Percentiles rank a stretch among this genome's conserved stretches.
Conservation (phyloP, 2,113 vertebrate genomes). For the Tragulus kanchil region DNA sequence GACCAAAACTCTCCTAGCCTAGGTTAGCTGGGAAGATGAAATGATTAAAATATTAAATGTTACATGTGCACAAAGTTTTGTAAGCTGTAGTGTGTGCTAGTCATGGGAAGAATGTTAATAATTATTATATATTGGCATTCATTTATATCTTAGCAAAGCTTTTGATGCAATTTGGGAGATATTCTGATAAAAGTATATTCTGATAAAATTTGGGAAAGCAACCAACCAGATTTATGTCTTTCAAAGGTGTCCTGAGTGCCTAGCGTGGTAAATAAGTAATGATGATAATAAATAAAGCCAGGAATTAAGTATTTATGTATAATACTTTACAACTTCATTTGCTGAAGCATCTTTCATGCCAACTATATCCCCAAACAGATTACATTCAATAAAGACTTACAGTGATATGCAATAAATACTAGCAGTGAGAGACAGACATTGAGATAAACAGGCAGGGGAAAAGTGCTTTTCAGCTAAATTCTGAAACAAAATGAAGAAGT, state of each 20-base stretch:
- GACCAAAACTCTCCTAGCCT: neutral
- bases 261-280: conserved; percentile 83
- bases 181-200: conserved; percentile 49
- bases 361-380: conserved; percentile 85
- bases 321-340: conserved; percentile 85
- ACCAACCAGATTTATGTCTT: conserved; percentile 79
- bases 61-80: conserved; percentile 33
- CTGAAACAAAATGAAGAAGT: conserved; percentile 79
- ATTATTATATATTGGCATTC: conserved; percentile 66
- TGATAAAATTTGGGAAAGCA: conserved; percentile 80
- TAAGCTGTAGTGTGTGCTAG: conserved; percentile 44
- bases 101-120: conserved; percentile 63
- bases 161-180: conserved; percentile 73
- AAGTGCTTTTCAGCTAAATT: conserved; percentile 81
- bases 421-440: conserved; percentile 81
- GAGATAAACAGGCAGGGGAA: conserved; percentile 81
- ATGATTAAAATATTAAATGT: conserved; percentile 12
- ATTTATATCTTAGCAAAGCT: conserved; percentile 70
- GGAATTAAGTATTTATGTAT: conserved; percentile 86
- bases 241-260: conserved; percentile 77
- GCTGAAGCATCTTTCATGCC: conserved; percentile 82
- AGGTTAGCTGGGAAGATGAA: neutral
- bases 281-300: conserved; percentile 84
- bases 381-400: conserved; percentile 84
- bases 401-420: conserved; percentile 84